Base-by-base conservation (phyloP, 2,888 invertebrate genomes). In the Cenopis cana region DNA sequence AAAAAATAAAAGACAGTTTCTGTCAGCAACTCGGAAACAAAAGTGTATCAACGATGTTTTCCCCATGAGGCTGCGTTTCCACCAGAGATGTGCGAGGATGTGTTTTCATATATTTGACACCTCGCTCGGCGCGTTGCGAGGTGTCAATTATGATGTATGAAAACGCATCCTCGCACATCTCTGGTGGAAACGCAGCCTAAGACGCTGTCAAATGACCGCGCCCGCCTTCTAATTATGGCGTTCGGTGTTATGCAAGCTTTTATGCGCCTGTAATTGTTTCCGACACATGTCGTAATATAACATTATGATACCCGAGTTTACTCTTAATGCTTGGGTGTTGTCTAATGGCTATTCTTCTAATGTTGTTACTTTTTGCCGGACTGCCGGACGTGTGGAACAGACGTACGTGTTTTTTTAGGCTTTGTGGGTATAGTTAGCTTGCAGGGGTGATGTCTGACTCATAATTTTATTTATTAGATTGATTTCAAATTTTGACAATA, bases 241-340 rank as follows among this genome's bases (percentile, higher is more conserved):
- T 67, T 67, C 59, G 41, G 54, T 70, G 55, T 71, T 67, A 71
- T 55, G 71, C 71, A 71, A 71, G 55, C 49, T 56, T 67, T 71
- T 71, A 71, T 71, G 67, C 50, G 46, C 29, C 59, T 59, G 71
- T 71, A 67, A 71, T 71, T 71, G 71, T 71, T 71, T 71, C 71
- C 71, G 71, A 71, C 66, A 61, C 61, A 41, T 70, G 71, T 67
- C 29, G 67, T 61, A 71, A 67, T 61, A 50, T 38, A 67, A 67
- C 49, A 71, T 71, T 71, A 71, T 36, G 52, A 56, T 62, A 57
- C 59, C 11, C 41, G 38, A 46, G 65, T 41, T 73, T 66, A 69
- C 74, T 76, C 76, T 75, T 78, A 77, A 78, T 78, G 74, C 73
- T 79, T 81, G 78, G 83, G 83, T 81, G 83, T 79, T 77, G 74